Conservation (phyloP, 2,797 vertebrate species). For the Rhynchotus rufescens region DNA sequence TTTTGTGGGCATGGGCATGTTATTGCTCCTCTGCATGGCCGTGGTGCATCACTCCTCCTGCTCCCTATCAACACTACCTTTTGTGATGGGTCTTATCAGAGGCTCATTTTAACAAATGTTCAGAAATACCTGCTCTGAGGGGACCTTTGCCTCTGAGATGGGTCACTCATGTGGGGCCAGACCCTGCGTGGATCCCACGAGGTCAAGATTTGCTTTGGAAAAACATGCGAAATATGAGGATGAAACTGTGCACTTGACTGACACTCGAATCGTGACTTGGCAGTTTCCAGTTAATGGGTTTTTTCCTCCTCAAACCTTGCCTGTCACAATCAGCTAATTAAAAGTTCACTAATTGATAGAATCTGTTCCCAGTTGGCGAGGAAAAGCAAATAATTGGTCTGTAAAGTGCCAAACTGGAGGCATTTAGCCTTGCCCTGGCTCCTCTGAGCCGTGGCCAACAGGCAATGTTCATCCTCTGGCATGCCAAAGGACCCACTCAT, state of each 20-base stretch:
- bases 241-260: neutral
- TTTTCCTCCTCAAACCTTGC: slow-evolving; percentile 54
- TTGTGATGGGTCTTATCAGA: slow-evolving; percentile 27
- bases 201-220: slow-evolving; percentile 37
- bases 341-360: slow-evolving; percentile 73
- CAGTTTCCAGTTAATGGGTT: slow-evolving; percentile 65
- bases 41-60: fast-evolving
- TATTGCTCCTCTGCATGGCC: neutral
- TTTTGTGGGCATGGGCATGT: neutral
- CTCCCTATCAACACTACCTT: neutral
- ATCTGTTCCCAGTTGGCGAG: slow-evolving; percentile 55
- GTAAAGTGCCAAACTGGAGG: slow-evolving; percentile 70
- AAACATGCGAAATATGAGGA: slow-evolving; percentile 53
- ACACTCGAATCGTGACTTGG: slow-evolving; percentile 1
- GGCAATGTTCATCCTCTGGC: slow-evolving; percentile 55
- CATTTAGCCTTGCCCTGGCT: slow-evolving; percentile 59
- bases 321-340: slow-evolving; percentile 72
- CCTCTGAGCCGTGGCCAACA: slow-evolving; percentile 53
- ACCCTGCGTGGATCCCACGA: slow-evolving; percentile 13
- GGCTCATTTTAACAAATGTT: slow-evolving; percentile 59
- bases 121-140: slow-evolving; percentile 28
- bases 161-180: neutral
- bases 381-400: slow-evolving; percentile 72
- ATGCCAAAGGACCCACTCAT: slow-evolving; percentile 36
- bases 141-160: slow-evolving; percentile 50